A percentile compares a stretch with the other conserved stretches of the same genome.
Evolutionary conservation across 2,888 invertebrate genomes (phyloP).

Genomic region (Odontothrips loti): DNA sequence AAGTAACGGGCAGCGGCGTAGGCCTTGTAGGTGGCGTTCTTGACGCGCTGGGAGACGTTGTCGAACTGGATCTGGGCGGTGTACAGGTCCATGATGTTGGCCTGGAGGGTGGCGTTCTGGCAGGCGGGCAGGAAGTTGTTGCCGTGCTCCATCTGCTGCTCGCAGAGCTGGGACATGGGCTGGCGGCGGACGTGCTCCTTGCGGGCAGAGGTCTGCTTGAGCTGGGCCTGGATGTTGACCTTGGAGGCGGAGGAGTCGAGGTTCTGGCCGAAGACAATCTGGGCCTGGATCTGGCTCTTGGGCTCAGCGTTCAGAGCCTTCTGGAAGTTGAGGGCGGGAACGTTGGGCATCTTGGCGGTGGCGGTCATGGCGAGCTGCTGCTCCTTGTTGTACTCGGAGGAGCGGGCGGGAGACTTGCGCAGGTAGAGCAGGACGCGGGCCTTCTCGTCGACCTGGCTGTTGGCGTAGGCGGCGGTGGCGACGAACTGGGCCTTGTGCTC

Average conservation of each 20-base stretch:
- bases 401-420: constrained; percentile 45
- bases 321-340: constrained; percentile 52
- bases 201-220: constrained; percentile 52
- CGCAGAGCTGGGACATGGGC: constrained; percentile 51
- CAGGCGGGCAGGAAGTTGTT: constrained; percentile 57
- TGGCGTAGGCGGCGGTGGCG: constrained; percentile 53
- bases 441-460: constrained; percentile 56
- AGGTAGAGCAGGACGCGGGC: constrained; percentile 52
- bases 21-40: constrained; percentile 49
- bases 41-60: constrained; percentile 48
- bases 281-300: constrained; percentile 47
- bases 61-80: constrained; percentile 52
- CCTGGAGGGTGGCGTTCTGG: constrained; percentile 53
- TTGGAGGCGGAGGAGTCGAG: constrained; percentile 42
- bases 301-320: constrained; percentile 54
- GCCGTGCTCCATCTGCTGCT: constrained; percentile 52
- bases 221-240: constrained; percentile 44
- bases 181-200: constrained; percentile 51
- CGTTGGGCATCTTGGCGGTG: constrained; percentile 49
- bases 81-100: constrained; percentile 54
- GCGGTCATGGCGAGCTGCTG: constrained; percentile 52
- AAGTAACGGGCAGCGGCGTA: constrained; percentile 50
- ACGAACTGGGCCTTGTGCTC: constrained; percentile 51
- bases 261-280: constrained; percentile 53
- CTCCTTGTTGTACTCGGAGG: constrained; percentile 42